Evolutionary conservation across 1,140 invertebrate species (phyloP).

Genomic region (Ptiloglossa arizonensis): DNA sequence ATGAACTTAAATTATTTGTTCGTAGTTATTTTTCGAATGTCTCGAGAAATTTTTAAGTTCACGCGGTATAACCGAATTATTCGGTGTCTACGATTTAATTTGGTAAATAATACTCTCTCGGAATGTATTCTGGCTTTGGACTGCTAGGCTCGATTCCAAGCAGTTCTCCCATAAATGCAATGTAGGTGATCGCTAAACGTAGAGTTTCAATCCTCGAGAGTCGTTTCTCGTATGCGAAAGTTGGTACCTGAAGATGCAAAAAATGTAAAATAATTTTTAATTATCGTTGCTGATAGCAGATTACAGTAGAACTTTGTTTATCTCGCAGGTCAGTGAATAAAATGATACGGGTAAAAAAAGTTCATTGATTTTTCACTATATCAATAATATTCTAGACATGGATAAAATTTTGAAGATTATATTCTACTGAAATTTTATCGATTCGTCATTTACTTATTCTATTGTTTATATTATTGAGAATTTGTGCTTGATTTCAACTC

Average conservation of each 20-base stretch:
- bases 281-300: not conserved
- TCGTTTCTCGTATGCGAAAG: conserved; percentile 99
- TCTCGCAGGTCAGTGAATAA: no score
- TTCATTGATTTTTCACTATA: no score
- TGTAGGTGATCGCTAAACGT: conserved; percentile 98
- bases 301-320: no score
- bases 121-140: conserved; percentile 79
- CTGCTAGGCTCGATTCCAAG: conserved; percentile 82
- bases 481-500: no score
- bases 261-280: not conserved
- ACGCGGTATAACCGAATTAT: no score
- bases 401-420: no score
- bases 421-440: no score
- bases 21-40: not conserved
- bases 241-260: conserved; percentile 89
- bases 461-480: no score
- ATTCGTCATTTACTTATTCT: no score
- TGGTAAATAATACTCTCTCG: conserved; percentile 80
- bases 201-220: conserved; percentile 99
- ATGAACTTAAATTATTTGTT: conserved; percentile 9
- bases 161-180: conserved; percentile 97
- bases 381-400: no score
- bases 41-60: not conserved
- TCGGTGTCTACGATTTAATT: conserved; percentile 65
- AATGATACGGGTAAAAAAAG: no score